These are phyloP conservation scores for Brachymystax lenok DNA, from an alignment of 2,797 vertebrate genomes.

Conservation along the genomic window DNA sequence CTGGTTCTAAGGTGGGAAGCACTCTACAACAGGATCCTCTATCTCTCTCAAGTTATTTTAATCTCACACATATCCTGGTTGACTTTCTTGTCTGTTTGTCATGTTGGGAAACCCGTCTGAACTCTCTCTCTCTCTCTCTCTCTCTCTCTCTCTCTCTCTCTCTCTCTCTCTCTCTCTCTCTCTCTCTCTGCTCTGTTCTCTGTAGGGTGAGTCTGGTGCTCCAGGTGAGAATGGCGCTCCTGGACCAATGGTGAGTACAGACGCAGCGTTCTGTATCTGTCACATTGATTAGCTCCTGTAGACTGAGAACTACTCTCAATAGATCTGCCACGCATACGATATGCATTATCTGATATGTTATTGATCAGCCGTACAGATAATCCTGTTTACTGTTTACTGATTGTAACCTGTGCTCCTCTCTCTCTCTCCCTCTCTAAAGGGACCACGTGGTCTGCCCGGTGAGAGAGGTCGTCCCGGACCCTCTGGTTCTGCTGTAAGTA, in stretches of 20 bases:
- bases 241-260: slow-evolving; percentile 87
- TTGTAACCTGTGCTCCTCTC: not conserved
- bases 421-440: slow-evolving; percentile 67
- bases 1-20: slow-evolving; percentile 84
- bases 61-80: not conserved
- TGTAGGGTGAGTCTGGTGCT: slow-evolving; percentile 86
- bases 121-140: not conserved
- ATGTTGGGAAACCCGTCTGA: too few species aligned
- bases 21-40: not conserved
- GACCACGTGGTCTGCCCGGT: slow-evolving; percentile 91
- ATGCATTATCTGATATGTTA: not conserved
- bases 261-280: not conserved
- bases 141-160: too few species aligned
- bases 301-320: too few species aligned
- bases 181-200: not conserved
- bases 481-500: slow-evolving; percentile 87
- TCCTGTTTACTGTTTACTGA: not conserved
- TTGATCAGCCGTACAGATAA: too few species aligned
- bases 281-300: too few species aligned
- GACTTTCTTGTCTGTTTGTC: not conserved
- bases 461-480: slow-evolving; percentile 92
- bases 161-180: not conserved
- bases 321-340: not conserved
- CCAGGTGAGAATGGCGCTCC: slow-evolving; percentile 87
- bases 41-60: not conserved